A percentile compares a stretch with the other conserved stretches of the same genome.
phyloP scores from a whole-genome alignment of 2,797 vertebrate species.

The Sardinella longiceps region DNA sequence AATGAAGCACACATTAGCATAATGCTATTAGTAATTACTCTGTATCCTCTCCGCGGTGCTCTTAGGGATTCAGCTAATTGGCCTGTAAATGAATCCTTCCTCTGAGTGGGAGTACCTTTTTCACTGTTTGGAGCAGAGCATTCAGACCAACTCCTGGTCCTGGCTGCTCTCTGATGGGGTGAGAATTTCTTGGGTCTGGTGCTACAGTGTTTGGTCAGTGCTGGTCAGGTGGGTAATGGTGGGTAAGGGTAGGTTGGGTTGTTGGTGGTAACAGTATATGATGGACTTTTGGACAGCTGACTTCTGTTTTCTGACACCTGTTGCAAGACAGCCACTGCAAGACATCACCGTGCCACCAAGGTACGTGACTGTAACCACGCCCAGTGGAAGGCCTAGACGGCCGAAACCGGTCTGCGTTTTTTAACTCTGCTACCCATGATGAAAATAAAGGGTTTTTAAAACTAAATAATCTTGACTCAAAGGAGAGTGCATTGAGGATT shows the following conservation, averaged over 20 bases:
- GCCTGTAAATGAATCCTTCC: not conserved
- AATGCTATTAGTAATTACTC: conserved; percentile 23
- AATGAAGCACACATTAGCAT: conserved; percentile 22
- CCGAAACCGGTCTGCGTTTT: too few relatives aligned
- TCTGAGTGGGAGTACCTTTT: not conserved
- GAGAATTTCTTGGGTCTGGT: not conserved
- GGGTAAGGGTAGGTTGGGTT: not conserved
- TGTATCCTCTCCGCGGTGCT: not conserved
- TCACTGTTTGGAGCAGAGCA: not conserved
- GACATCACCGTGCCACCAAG: too few relatives aligned
- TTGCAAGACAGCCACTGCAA: too few relatives aligned
- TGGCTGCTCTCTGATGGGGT: not conserved
- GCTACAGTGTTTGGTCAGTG: not conserved
- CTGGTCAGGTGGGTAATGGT: not conserved
- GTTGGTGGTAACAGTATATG: not conserved
- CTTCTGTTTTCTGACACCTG: not conserved
- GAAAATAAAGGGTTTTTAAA: too few relatives aligned
- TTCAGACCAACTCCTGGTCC: not conserved
- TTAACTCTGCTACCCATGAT: too few relatives aligned
- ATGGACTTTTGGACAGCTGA: not conserved
- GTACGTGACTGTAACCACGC: too few relatives aligned
- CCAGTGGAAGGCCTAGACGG: too few relatives aligned
- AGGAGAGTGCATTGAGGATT: not conserved
- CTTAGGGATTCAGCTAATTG: not conserved
- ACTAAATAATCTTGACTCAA: not conserved